Evolutionary conservation across 2,797 vertebrate genomes (phyloP).

Genomic region (Pelobates cultripes): DNA sequence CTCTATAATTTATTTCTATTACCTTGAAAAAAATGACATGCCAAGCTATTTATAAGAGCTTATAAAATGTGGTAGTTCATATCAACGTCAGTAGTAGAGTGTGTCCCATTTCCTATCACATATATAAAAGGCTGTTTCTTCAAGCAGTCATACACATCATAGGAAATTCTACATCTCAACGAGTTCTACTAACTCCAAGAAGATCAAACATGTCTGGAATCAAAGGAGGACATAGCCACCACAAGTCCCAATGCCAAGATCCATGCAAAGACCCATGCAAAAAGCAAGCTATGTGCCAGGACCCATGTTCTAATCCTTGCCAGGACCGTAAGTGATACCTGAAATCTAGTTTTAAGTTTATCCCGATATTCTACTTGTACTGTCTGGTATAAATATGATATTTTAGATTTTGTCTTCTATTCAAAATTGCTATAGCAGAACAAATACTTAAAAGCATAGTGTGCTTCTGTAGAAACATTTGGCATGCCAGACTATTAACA

Average conservation of each 20-base stretch:
- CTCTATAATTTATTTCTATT: too few species aligned
- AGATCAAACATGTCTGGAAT: slow-evolving; percentile 14
- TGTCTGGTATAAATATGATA: too few species aligned
- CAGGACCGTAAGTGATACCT: slow-evolving; percentile 1
- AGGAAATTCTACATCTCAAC: not conserved
- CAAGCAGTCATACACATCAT: not conserved
- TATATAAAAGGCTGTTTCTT: slow-evolving; percentile 1
- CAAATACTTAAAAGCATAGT: too few species aligned
- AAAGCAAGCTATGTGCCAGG: not conserved
- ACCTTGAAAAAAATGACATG: too few species aligned
- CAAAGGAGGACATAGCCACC: not conserved
- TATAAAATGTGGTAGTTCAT: not conserved
- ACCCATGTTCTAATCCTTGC: not conserved
- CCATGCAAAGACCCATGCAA: slow-evolving; percentile 15
- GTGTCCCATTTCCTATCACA: not conserved
- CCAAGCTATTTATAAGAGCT: not conserved
- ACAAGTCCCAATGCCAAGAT: slow-evolving; percentile 4
- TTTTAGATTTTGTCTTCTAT: too few species aligned
- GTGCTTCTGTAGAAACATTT: too few species aligned
- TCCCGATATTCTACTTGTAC: too few species aligned
- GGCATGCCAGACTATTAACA: too few species aligned
- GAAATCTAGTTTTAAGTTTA: too few species aligned
- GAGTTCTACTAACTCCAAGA: not conserved
- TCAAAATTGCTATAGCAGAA: too few species aligned
- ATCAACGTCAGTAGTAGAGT: not conserved